phyloP scores from a whole-genome alignment of 1,140 invertebrate genomes.

The Bombus sibiricus region DNA sequence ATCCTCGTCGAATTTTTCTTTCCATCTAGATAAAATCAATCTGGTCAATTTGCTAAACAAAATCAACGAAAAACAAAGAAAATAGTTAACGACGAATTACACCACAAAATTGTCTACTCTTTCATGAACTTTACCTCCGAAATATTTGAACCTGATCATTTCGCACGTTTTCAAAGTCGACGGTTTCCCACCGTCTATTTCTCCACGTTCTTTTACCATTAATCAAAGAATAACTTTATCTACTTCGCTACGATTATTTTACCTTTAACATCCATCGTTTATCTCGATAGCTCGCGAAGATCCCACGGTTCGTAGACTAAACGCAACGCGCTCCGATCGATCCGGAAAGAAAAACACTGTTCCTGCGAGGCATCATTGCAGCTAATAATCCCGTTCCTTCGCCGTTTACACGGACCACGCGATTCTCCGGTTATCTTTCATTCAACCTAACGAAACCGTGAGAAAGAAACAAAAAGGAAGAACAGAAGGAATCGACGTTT shows the following conservation, averaged over 20 bases:
- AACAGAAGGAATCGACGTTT: background rate
- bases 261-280: background rate
- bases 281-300: background rate
- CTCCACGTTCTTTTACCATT: background rate
- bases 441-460: background rate
- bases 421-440: background rate
- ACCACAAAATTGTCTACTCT: too few relatives aligned
- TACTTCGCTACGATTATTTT: background rate
- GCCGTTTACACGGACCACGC: background rate
- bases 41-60: too few relatives aligned
- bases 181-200: background rate
- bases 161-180: background rate
- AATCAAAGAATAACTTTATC: background rate
- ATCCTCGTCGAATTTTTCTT: too few relatives aligned
- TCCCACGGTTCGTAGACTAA: background rate
- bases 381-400: background rate
- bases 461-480: background rate
- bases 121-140: background rate
- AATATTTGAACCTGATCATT: background rate
- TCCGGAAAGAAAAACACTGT: background rate
- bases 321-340: background rate
- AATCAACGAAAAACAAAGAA: too few relatives aligned
- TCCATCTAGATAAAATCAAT: too few relatives aligned
- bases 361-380: background rate
- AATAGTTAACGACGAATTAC: too few relatives aligned